Conservation (phyloP, 1,140 invertebrate genomes). For the Lepidurus packardi region DNA sequence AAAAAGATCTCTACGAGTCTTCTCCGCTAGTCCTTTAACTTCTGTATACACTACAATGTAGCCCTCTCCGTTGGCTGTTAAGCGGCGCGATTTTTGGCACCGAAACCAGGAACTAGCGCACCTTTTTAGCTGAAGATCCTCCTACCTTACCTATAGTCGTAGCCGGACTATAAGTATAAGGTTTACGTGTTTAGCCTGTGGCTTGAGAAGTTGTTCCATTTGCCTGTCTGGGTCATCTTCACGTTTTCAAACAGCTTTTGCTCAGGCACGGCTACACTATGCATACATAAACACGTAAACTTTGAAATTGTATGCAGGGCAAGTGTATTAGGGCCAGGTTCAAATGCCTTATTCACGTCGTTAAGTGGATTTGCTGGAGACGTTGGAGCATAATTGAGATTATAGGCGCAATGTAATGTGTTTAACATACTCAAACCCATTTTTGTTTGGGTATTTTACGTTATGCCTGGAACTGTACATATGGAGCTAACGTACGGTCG, state of each 20-base stretch:
- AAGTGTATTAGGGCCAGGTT: neutral
- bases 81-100: neutral
- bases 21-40: too few species aligned
- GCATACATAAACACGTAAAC: neutral
- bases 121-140: neutral
- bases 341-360: neutral
- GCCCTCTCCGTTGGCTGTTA: neutral
- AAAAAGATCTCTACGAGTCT: too few species aligned
- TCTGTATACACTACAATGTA: too few species aligned
- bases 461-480: too few species aligned
- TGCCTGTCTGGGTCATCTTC: slow-evolving; percentile 1
- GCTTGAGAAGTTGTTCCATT: neutral
- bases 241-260: neutral
- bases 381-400: too few species aligned
- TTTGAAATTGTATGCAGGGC: neutral
- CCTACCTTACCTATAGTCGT: neutral
- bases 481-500: too few species aligned
- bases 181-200: neutral
- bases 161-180: neutral
- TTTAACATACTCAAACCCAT: too few species aligned
- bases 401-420: too few species aligned
- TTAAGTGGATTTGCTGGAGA: neutral
- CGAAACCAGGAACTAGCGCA: slow-evolving; percentile 9
- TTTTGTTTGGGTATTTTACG: too few species aligned
- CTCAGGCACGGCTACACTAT: neutral